Conservation (phyloP, 1,140 invertebrate genomes). For the Choristoneura fumiferana region DNA sequence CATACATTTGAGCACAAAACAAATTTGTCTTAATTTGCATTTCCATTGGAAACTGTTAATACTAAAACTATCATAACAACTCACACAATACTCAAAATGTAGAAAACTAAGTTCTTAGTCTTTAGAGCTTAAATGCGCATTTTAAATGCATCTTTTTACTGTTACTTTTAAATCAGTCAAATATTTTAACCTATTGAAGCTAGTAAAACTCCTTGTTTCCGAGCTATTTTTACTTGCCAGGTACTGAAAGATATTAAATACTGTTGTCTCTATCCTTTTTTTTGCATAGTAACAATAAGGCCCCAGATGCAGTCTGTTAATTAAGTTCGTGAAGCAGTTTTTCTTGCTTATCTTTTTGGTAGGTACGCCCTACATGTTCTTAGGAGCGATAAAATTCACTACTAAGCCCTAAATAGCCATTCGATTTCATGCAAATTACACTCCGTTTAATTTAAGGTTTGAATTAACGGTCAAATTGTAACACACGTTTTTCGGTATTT, state of each 20-base stretch:
- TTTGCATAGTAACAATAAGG: neutral
- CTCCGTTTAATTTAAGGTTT: too few species aligned
- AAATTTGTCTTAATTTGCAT: constrained; percentile 28
- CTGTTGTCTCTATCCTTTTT: neutral
- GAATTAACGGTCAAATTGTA: too few species aligned
- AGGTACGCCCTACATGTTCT: neutral
- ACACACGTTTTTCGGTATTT: too few species aligned
- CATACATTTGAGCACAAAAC: constrained; percentile 2
- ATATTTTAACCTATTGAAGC: neutral
- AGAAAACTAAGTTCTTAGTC: constrained; percentile 2
- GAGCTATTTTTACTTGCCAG: neutral
- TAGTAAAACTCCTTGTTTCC: neutral
- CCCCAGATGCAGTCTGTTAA: neutral
- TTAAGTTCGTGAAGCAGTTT: too few species aligned
- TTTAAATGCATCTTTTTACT: constrained; percentile 8
- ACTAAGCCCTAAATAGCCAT: neutral
- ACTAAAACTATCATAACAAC: constrained; percentile 39
- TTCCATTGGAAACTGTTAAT: constrained; percentile 46
- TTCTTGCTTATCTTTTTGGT: neutral
- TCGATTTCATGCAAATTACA: too few species aligned
- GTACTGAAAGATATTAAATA: constrained; percentile 4
- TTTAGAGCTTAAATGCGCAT: neutral
- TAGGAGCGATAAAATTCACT: neutral
- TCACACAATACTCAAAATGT: constrained; percentile 32
- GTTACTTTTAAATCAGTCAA: constrained; percentile 8